phyloP scores from a whole-genome alignment of 2,113 vertebrate genomes.

The Anthoscopus minutus region DNA sequence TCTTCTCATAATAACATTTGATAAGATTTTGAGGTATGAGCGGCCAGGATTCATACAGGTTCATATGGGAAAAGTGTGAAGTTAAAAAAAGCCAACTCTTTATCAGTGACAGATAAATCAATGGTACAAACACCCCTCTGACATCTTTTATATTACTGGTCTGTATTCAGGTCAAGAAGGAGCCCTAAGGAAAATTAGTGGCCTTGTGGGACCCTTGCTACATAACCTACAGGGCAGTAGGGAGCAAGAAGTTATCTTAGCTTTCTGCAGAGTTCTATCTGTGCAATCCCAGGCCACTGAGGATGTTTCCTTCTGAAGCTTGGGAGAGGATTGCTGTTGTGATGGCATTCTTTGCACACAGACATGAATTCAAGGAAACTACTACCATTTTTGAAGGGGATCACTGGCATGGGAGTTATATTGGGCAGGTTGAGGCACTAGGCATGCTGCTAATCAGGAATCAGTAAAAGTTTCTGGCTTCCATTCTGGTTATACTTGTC shows the following conservation, averaged over 20 bases:
- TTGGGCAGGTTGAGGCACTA: background rate
- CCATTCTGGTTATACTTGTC: background rate
- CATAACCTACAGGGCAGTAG: background rate
- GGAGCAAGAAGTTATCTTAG: background rate
- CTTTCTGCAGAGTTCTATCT: background rate
- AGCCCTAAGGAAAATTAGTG: background rate
- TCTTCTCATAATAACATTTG: background rate
- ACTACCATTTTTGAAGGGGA: background rate
- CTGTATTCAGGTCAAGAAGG: background rate
- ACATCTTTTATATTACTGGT: background rate
- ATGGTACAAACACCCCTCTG: accelerated
- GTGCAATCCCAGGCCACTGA: background rate
- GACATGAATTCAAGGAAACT: accelerated
- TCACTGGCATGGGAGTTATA: background rate
- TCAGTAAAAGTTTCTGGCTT: background rate
- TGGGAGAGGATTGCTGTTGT: background rate
- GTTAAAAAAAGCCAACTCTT: background rate
- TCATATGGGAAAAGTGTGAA: background rate
- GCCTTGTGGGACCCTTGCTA: background rate
- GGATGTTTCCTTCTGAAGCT: background rate
- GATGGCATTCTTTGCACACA: accelerated
- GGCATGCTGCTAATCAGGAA: background rate
- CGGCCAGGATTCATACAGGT: background rate
- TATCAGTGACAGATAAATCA: background rate
- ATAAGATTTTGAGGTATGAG: background rate